A percentile compares a stretch with the other conserved stretches of the same genome.
Evolutionary conservation across 1,140 invertebrate species (phyloP).

Genomic region (Cydia splendana): DNA sequence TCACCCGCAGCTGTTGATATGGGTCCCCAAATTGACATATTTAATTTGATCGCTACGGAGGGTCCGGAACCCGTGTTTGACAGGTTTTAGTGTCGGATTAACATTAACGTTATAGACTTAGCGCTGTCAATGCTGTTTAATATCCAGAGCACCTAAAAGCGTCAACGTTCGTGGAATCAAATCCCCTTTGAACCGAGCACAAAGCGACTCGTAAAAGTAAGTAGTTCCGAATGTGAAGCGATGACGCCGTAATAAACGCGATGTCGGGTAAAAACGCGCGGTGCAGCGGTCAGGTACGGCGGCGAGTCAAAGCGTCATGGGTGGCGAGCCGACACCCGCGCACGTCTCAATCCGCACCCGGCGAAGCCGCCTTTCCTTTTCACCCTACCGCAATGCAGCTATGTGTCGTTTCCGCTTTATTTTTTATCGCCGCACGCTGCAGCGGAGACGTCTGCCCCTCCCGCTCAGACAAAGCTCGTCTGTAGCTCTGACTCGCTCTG

Average conservation of each 20-base stretch:
- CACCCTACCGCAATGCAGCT: constrained; percentile 80
- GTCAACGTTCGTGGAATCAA: constrained; percentile 60
- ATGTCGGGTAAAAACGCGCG: constrained; percentile 69
- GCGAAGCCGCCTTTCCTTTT: constrained; percentile 78
- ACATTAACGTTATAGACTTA: constrained; percentile 73
- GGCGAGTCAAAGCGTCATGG: constrained; percentile 85
- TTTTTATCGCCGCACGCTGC: constrained; percentile 74
- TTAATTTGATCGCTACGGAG: constrained; percentile 78
- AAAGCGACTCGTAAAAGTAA: constrained; percentile 73
- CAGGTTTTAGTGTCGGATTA: constrained; percentile 78
- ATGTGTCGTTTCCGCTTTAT: constrained; percentile 80
- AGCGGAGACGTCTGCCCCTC: constrained; percentile 70
- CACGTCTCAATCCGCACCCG: constrained; percentile 75
- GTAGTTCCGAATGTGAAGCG: constrained; percentile 66
- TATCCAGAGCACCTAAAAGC: constrained; percentile 68
- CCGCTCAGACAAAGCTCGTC: constrained; percentile 64
- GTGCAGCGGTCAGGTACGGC: constrained; percentile 73
- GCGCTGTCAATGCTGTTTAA: constrained; percentile 65
- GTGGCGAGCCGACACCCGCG: constrained; percentile 82
- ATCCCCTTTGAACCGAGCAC: constrained; percentile 67
- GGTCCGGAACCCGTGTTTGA: constrained; percentile 70
- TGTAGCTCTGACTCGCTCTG: constrained; percentile 56
- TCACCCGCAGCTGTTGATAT: constrained; percentile 79
- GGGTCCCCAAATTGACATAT: constrained; percentile 79
- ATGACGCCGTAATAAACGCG: constrained; percentile 72